These are phyloP conservation scores for Chionodraco myersi DNA, from an alignment of 2,113 vertebrate species.

Conservation along the genomic window DNA sequence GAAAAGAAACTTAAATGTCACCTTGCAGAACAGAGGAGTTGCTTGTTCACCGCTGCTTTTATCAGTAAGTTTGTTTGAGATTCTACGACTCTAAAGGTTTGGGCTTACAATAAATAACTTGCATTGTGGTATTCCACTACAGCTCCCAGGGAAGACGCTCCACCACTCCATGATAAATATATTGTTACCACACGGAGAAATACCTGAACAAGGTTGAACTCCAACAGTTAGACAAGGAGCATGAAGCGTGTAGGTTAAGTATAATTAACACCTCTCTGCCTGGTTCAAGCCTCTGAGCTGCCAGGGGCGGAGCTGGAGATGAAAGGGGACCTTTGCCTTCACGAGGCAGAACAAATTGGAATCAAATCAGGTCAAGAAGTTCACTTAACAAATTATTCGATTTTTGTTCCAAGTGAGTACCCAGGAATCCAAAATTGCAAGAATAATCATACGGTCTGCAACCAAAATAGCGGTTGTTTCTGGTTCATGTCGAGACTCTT, in stretches of 20 bases:
- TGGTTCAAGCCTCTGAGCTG: constrained; percentile 16
- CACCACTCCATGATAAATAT: constrained; percentile 1
- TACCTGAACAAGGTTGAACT: constrained; percentile 14
- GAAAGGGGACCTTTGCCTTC: constrained; percentile 36
- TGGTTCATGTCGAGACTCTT: constrained; percentile 51
- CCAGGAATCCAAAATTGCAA: constrained; percentile 20
- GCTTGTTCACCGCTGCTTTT: no score
- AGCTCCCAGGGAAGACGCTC: constrained; percentile 21
- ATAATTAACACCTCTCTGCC: constrained; percentile 37
- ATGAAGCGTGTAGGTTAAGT: constrained; percentile 34
- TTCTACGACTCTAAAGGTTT: neutral
- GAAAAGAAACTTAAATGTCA: no score
- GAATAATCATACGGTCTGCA: constrained; percentile 40
- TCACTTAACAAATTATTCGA: constrained; percentile 30
- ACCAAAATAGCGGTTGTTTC: constrained; percentile 36
- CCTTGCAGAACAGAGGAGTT: no score
- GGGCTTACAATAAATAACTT: constrained; percentile 28
- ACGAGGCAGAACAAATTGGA: constrained; percentile 32
- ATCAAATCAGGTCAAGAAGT: constrained; percentile 38
- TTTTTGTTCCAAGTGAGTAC: constrained; percentile 5
- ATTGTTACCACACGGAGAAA: constrained; percentile 11
- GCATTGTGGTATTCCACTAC: constrained; percentile 24
- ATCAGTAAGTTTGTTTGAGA: no score
- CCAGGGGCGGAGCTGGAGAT: constrained; percentile 34
- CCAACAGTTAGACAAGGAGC: constrained; percentile 7